Evolutionary conservation across 2,888 invertebrate species (phyloP).

Genomic region (Nezara viridula): DNA sequence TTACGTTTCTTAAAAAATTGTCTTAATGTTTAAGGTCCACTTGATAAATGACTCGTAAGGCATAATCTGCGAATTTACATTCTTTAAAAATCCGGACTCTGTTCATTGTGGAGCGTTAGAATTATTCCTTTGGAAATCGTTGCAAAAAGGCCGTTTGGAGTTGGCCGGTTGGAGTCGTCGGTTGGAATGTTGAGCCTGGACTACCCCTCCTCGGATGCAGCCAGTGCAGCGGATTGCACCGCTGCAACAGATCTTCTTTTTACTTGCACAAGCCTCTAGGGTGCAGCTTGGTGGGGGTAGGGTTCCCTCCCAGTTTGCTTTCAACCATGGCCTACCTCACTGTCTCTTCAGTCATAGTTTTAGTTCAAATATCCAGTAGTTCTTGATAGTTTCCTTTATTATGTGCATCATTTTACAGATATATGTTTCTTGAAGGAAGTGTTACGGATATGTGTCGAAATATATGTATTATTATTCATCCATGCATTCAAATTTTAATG

Average conservation of each 20-base stretch:
- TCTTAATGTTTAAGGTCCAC: no score
- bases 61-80: no score
- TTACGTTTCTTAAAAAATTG: no score
- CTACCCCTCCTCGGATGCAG: neutral
- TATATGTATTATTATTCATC: neutral
- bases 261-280: slow-evolving; percentile 12
- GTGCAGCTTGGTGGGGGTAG: slow-evolving; percentile 43
- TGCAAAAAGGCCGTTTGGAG: neutral
- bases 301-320: neutral
- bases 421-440: neutral
- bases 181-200: neutral
- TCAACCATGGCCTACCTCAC: slow-evolving; percentile 45
- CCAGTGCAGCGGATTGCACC: slow-evolving; percentile 23
- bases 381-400: neutral
- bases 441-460: neutral
- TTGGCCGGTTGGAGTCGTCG: neutral
- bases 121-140: neutral
- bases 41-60: no score
- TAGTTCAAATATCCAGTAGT: neutral
- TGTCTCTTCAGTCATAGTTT: neutral
- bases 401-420: neutral
- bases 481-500: neutral
- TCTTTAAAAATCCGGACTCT: no score
- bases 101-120: no score
- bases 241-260: slow-evolving; percentile 45